Evolutionary conservation across 1,140 invertebrate species (phyloP).

Genomic region (Drosophila dunni): DNA sequence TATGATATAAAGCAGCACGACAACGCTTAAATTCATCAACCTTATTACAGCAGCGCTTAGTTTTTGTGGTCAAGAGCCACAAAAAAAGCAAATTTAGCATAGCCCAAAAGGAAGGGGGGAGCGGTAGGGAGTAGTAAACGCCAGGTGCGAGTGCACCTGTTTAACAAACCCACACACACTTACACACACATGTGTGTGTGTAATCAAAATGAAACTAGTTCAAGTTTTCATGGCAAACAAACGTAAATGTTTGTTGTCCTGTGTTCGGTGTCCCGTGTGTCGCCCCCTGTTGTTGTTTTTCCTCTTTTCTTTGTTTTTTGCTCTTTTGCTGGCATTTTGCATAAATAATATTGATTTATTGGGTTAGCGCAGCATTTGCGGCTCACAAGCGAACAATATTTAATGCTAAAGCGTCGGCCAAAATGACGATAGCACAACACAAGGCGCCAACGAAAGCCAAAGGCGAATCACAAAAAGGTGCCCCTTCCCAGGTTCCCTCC

Average conservation of each 20-base stretch:
- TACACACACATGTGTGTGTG: constrained; percentile 5
- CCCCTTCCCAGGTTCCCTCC: neutral
- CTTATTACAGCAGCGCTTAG: constrained; percentile 49
- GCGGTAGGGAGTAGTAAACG: neutral
- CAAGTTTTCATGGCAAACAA: constrained; percentile 64
- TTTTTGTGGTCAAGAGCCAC: constrained; percentile 58
- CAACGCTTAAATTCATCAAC: constrained; percentile 74
- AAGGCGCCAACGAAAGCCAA: constrained; percentile 19
- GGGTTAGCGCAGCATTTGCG: constrained; percentile 72
- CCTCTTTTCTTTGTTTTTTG: constrained; percentile 6
- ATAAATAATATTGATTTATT: constrained; percentile 83
- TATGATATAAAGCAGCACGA: constrained; percentile 64
- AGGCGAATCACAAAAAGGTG: neutral
- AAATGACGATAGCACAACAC: constrained; percentile 23
- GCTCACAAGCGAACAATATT: constrained; percentile 74
- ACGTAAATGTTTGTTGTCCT: constrained; percentile 45
- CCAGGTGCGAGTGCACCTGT: constrained; percentile 45
- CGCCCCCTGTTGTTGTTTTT: constrained; percentile 15
- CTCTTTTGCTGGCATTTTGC: constrained; percentile 63
- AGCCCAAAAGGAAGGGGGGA: constrained; percentile 1
- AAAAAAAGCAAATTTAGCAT: constrained; percentile 28
- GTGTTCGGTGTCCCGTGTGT: constrained; percentile 12
- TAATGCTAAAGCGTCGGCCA: constrained; percentile 58
- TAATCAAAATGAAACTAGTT: constrained; percentile 59
- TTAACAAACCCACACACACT: constrained; percentile 19